phyloP scores from a whole-genome alignment of 2,888 invertebrate species.

The Hirudinaria manillensis region DNA sequence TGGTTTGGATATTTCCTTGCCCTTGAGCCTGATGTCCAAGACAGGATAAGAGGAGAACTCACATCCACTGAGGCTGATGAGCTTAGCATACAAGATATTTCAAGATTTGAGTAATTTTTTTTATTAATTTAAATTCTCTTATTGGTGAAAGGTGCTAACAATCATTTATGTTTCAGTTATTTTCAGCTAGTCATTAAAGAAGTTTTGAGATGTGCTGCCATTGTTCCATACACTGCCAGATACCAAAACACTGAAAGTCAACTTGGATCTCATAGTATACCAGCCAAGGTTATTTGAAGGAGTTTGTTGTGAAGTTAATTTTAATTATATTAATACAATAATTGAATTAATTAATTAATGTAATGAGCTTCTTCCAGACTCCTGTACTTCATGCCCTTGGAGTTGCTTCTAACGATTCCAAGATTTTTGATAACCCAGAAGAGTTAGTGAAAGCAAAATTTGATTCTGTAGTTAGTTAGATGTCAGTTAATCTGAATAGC shows the following conservation, averaged over 20 bases:
- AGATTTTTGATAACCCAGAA: slow-evolving; percentile 44
- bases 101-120: slow-evolving; percentile 43
- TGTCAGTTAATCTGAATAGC: too few species aligned
- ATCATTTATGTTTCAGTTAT: slow-evolving; percentile 44
- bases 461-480: too few species aligned
- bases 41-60: slow-evolving; percentile 48
- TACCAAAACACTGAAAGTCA: slow-evolving; percentile 49
- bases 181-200: slow-evolving; percentile 52
- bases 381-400: slow-evolving; percentile 54
- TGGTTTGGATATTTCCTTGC: slow-evolving; percentile 50
- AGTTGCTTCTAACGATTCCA: slow-evolving; percentile 47
- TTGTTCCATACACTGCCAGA: slow-evolving; percentile 53
- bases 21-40: slow-evolving; percentile 48
- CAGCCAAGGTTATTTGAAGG: slow-evolving; percentile 45
- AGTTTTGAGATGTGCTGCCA: slow-evolving; percentile 48
- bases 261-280: slow-evolving; percentile 53
- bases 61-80: slow-evolving; percentile 1
- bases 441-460: slow-evolving; percentile 26
- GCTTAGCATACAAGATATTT: slow-evolving; percentile 33
- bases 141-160: not conserved
- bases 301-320: slow-evolving; percentile 23
- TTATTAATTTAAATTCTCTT: not conserved
- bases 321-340: not conserved
- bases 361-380: slow-evolving; percentile 43
- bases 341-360: slow-evolving; percentile 17